Evolutionary conservation across 2,797 vertebrate genomes (phyloP), one percentile per base, ranked within the genome.

Genomic region (Pseudochirops cupreus): DNA sequence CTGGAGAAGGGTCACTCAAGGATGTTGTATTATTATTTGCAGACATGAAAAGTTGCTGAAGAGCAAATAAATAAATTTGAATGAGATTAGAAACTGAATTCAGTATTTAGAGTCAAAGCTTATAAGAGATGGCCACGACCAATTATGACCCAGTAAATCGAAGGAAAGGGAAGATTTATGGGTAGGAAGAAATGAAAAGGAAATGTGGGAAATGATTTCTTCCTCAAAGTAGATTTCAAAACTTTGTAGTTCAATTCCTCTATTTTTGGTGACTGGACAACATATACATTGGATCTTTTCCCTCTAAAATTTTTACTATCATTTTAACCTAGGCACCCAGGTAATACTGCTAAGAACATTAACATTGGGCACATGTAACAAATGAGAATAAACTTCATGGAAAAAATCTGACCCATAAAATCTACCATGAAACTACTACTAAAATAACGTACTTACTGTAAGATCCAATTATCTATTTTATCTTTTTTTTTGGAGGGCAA

Each of bases 31-130:
- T 95, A 6, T 96, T 98, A 18, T 99, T 99, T 92, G 99, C 99
- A 92, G 99, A 99, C 99, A 99, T 99, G 98, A 99, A 99, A 95
- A 99, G 99, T 96, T 99, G 99, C 99, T 99, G 98, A 91, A 98
- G 98, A 94, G 62, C 74, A 97, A 95, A 96, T 50, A 94, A 93
- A 95, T 16, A 93, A 93, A 90, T 90, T 93, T 91, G 93, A 97
- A 93, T 91, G 93, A 59, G 91, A 95, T 90, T 58, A 95, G 52
- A 96, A 96, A 93, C 67, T 92, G 91, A 56, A 92, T 93, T 54
- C 52, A 59, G 0, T 90, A 93, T 92, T 92, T 93, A 94, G 91
- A 93, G 33, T 74, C 29, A 33, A n/a, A 50, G 46, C 3, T 96
- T 87, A 39, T 58, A 94, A 95, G 18, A 95, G 55, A 55, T 94